Base-by-base conservation (phyloP, 2,888 invertebrate species). In the Dolichopus griseipennis region DNA sequence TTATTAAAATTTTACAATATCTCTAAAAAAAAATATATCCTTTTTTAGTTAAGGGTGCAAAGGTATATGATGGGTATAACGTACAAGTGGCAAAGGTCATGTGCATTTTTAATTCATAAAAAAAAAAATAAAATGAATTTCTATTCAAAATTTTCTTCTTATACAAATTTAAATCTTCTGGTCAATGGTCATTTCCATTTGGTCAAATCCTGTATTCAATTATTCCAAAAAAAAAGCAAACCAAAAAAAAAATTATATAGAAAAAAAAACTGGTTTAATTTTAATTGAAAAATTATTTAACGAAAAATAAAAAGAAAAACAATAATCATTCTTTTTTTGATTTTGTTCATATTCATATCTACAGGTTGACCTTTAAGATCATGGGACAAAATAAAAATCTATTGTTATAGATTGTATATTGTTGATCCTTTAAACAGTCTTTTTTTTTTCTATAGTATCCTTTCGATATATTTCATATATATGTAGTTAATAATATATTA, bases 11-110 rank as follows among this genome's bases (percentile, higher is more conserved):
- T n/a, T 27, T 27, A 27, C 27, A 27, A 27, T 4, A 27, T 27
- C 2, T 27, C 2, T 27, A 27, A 27, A 27, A 27, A 27, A 27
- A 27, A 27, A 27, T 27, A 27, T 27, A 27, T 27, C 27, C 5
- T 4, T 27, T 4, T 27, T 27, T 27, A 4, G 27, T n/a, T n/a
- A 27, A 18, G 52, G 18, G 52, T 52, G 52, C n/a, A 52, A 52
- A n/a, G 18, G 52, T 52, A 52, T 4, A 43, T 18, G 1, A 52
- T 12, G 6, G 15, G 52, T 52, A n/a, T n/a, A n/a, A n/a, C n/a
- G n/a, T n/a, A 52, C n/a, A 64, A 64, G 64, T 34, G 34, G 64
- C 64, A 64, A 64, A 64, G 64, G 37, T 64, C 64, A 64, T 64
- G 64, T 64, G 64, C 64, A 64, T 34, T 34, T 64, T 64, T 20